Conservation (phyloP, 2,888 invertebrate species). For the Drosophila percnosoma region DNA sequence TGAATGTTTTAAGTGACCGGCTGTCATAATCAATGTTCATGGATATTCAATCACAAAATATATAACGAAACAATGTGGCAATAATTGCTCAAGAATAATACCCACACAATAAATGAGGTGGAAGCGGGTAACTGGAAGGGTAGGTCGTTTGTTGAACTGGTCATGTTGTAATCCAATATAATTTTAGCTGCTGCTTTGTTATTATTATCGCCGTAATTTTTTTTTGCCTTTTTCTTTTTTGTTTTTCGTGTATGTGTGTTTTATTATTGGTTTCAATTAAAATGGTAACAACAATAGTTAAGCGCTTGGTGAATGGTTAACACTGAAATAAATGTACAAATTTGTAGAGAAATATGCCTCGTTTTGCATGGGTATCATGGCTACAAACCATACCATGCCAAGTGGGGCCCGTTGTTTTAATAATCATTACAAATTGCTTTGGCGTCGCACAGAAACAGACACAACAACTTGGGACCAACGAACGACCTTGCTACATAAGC, state of each 20-base stretch:
- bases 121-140: slow-evolving; percentile 13
- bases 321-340: slow-evolving; percentile 51
- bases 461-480: slow-evolving; percentile 62
- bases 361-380: slow-evolving; percentile 59
- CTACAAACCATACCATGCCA: slow-evolving; percentile 51
- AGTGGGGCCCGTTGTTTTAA: slow-evolving; percentile 72
- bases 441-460: slow-evolving; percentile 43
- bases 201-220: slow-evolving; percentile 45
- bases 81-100: slow-evolving; percentile 73
- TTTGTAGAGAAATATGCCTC: slow-evolving; percentile 47
- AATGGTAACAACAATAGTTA: slow-evolving; percentile 70
- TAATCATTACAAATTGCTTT: slow-evolving; percentile 80
- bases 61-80: slow-evolving; percentile 57
- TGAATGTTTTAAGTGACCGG: slow-evolving; percentile 53
- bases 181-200: slow-evolving; percentile 62
- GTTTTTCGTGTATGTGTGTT: slow-evolving; percentile 15
- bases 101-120: neutral
- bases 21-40: slow-evolving; percentile 74
- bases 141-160: slow-evolving; percentile 42
- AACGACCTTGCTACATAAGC: slow-evolving; percentile 78
- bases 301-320: slow-evolving; percentile 64
- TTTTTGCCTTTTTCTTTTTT: slow-evolving; percentile 36
- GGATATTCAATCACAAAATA: slow-evolving; percentile 65
- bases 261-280: slow-evolving; percentile 71
- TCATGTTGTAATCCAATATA: slow-evolving; percentile 73